Evolutionary conservation across 2,888 invertebrate genomes (phyloP), one percentile per base, ranked within the genome.

Genomic region (Bombylius major): DNA sequence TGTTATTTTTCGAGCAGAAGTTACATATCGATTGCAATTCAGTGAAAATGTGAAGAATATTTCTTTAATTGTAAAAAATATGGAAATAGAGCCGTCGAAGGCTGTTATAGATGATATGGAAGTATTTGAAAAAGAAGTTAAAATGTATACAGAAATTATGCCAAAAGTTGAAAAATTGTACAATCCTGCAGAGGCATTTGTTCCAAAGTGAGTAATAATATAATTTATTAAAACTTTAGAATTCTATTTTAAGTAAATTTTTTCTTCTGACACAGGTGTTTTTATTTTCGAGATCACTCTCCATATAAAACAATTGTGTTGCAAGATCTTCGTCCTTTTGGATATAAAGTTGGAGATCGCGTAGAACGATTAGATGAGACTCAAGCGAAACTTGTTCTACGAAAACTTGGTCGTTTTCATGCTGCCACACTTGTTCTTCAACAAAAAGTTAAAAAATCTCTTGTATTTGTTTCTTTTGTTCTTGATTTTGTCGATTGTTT

Each of bases 61-160:
- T 4, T 42, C 39, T 8, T 11, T 42, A 7, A 42, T 42, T 42
- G 39, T 42, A 5, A 42, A 42, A 42, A 8, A 1, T 23, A 23
- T 23, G 23, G 23, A 23, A 23, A 23, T 23, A 23, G 23, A 23
- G 3, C 23, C 23, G 23, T 2, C 23, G 23, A 23, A 23, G 23
- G 23, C 23, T 23, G 3, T 23, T 23, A 2, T 23, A 23, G 23
- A 23, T 23, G 23, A 23, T 23, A 23, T 23, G 23, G 23, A 23
- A 23, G 23, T 3, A 23, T 23, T 31, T 33, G 54, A 54, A 1
- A 63, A 62, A 53, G 66, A 66, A 55, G 42, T 59, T 8, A 39
- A 57, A 5, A 63, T 65, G 62, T 66, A 65, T 23, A 57, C 50
- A 3, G 58, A 63, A 50, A 59, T 63, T 7, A 31, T 66, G 31